phyloP scores from a whole-genome alignment of 2,888 invertebrate species.

The Carcina quercana region DNA sequence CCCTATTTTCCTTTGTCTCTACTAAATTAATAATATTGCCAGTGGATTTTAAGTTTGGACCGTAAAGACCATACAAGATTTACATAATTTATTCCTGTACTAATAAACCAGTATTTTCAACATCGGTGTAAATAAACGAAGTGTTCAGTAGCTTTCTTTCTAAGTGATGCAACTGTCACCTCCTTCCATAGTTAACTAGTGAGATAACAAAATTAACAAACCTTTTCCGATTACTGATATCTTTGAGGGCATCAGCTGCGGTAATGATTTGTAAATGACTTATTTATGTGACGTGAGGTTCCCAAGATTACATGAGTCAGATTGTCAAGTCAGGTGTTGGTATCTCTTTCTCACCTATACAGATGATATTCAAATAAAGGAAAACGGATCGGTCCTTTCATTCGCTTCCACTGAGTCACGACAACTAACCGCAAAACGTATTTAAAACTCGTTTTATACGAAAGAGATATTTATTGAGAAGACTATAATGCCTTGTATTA shows the following conservation, averaged over 20 bases:
- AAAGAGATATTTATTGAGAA: constrained; percentile 19
- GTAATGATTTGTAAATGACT: constrained; percentile 30
- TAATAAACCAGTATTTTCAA: too few species aligned
- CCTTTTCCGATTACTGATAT: constrained; percentile 7
- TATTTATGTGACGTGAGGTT: constrained; percentile 22
- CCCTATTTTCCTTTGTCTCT: too few species aligned
- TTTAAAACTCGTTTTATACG: constrained; percentile 41
- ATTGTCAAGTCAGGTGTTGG: constrained; percentile 18
- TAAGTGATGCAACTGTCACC: too few species aligned
- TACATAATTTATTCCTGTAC: too few species aligned
- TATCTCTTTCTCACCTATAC: constrained; percentile 24
- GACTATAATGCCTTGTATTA: constrained; percentile 27
- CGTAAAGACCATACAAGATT: too few species aligned
- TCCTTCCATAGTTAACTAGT: background rate
- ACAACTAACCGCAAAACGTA: constrained; percentile 43
- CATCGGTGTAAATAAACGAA: too few species aligned
- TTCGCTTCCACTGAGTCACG: constrained; percentile 40
- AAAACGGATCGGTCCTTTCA: constrained; percentile 21
- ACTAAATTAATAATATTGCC: too few species aligned
- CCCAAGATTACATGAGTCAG: constrained; percentile 28
- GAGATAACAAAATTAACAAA: constrained; percentile 9
- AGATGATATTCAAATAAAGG: constrained; percentile 9
- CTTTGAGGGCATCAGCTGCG: constrained; percentile 12
- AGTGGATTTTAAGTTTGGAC: too few species aligned
- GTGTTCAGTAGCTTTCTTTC: too few species aligned